Conservation (phyloP, 2,888 invertebrate species). For the Ischnura elegans region DNA sequence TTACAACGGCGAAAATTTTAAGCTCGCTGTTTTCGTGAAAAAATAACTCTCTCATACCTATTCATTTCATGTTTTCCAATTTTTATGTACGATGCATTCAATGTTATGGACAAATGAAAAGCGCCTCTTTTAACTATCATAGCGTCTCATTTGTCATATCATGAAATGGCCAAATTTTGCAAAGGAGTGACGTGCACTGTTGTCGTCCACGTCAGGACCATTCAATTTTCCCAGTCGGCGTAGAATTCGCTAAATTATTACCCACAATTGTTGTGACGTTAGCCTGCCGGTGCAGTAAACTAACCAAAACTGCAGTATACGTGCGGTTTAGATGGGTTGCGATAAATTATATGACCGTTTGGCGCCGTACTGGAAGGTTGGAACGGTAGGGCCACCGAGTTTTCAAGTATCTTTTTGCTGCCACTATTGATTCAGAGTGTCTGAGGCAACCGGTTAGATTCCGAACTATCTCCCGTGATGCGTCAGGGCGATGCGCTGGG, state of each 20-base stretch:
- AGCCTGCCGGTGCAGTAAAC: background rate
- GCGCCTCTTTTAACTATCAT: too few species aligned
- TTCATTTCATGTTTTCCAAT: too few species aligned
- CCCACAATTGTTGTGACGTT: background rate
- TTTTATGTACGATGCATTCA: too few species aligned
- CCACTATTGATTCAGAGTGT: background rate
- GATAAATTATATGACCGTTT: background rate
- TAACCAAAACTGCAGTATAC: too few species aligned
- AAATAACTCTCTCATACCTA: too few species aligned
- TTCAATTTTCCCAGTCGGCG: background rate
- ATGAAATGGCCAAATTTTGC: too few species aligned
- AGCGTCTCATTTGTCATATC: too few species aligned
- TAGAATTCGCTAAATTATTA: background rate
- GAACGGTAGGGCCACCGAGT: background rate
- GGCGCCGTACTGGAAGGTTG: background rate
- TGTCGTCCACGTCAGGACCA: background rate
- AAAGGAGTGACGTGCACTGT: background rate
- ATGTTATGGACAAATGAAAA: background rate
- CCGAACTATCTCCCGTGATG: background rate
- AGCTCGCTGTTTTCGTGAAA: too few species aligned
- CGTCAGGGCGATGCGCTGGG: too few species aligned
- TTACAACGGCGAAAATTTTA: too few species aligned
- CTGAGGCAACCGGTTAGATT: background rate
- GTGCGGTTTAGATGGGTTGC: too few species aligned
- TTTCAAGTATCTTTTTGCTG: background rate